phyloP scores from a whole-genome alignment of 1,140 invertebrate genomes.

The Apis florea region DNA sequence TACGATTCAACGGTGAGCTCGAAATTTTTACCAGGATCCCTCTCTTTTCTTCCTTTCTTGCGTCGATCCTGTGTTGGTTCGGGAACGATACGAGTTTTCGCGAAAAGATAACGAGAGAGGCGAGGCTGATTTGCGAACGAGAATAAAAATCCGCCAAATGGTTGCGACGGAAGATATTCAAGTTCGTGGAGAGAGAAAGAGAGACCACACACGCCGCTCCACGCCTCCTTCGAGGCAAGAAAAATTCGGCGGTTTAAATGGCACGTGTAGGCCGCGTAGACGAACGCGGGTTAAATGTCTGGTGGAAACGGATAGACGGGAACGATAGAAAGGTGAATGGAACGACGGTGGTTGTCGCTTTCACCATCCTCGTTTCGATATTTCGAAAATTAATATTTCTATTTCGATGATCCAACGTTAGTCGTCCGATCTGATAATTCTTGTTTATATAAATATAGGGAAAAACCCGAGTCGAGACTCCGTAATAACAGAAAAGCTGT shows the following conservation, averaged over 20 bases:
- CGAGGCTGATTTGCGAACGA: not conserved
- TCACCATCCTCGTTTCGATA: not conserved
- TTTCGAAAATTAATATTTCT: no score
- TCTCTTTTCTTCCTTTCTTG: no score
- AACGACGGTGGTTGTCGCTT: not conserved
- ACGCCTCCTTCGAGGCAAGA: constrained; percentile 14
- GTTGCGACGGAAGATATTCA: constrained; percentile 64
- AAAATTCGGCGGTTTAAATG: constrained; percentile 22
- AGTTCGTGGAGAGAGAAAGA: constrained; percentile 36
- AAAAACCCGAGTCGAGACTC: no score
- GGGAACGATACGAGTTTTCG: constrained; percentile 14
- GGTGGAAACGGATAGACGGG: not conserved
- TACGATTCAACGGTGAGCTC: not conserved
- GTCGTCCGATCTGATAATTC: no score
- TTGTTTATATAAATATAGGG: no score
- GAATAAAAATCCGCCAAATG: constrained; percentile 21
- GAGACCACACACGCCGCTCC: constrained; percentile 51
- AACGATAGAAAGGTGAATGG: not conserved
- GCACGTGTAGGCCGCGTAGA: constrained; percentile 30
- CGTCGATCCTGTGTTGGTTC: no score
- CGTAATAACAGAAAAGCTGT: no score
- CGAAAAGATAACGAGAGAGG: constrained; percentile 21
- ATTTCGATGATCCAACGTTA: no score
- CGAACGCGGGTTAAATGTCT: not conserved
- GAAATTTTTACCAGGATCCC: not conserved